Base-by-base conservation (phyloP, 2,888 invertebrate species). In the Chrysodeixis includens region DNA sequence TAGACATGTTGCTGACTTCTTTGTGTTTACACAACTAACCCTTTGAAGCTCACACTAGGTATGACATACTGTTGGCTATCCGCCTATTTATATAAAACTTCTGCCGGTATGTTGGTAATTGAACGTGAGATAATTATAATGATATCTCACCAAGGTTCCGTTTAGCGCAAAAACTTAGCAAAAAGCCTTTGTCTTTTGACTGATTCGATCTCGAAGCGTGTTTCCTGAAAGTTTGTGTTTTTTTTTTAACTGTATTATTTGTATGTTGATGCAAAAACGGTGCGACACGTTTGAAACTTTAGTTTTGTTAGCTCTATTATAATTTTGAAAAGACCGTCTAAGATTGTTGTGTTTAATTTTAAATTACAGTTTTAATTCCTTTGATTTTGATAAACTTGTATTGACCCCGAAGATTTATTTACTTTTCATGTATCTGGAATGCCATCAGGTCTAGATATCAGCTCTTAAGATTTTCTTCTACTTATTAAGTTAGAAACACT, bases 41-140 rank as follows among this genome's bases (percentile, higher is more conserved):
- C 40, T 54, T 30, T n/a, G 22, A 79, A 76, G 76, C 51, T 71
- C 54, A 30, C 54, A 74, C 51, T 60, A 44, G 46, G 26, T 69
- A 55, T 77, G 78, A 30, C 53, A 32, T 35, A n/a, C 10, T 62
- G 18, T 46, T 49, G 56, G 55, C 14, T 46, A 56, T 8, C 51
- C 56, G 40, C 32, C 61, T 71, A 75, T 76, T 76, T 76, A 76
- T 75, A 75, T 75, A 61, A 66, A 78, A 61, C 65, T 56, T 44
- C 54, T 32, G 51, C 63, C 54, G 40, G 57, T 46, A 63, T 26
- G 26, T 26, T 4, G 30, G 58, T 74, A 58, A 58, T 65, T 69
- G 52, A 35, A 64, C 35, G 70, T 26, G 12, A 56, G 58, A 64
- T 76, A 76, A 76, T 76, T 76, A 79, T 66, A 67, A 76, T 68